Evolutionary conservation across 2,888 invertebrate species (phyloP).

Genomic region (Syrphus vitripennis): DNA sequence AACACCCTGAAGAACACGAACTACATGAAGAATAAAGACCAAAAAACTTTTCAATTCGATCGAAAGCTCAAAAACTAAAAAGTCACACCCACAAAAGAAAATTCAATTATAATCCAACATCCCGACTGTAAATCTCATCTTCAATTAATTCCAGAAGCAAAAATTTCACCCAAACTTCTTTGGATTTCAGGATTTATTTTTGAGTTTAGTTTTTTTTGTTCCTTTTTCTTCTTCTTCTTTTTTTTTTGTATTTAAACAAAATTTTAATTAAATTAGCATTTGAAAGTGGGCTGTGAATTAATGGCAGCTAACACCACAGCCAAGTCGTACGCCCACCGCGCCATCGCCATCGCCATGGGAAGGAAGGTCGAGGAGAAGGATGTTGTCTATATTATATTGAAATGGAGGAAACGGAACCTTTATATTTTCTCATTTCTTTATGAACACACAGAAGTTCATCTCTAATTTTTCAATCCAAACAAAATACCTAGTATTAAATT

Average conservation of each 20-base stretch:
- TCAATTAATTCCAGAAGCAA: conserved; percentile 64
- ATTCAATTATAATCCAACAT: conserved; percentile 69
- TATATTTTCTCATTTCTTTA: background rate
- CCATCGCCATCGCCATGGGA: background rate
- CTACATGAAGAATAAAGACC: background rate
- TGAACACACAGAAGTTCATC: conserved; percentile 7
- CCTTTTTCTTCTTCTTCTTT: too few relatives aligned
- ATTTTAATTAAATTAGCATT: conserved; percentile 70
- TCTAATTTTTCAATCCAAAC: conserved; percentile 36
- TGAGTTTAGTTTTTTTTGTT: background rate
- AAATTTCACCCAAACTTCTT: conserved; percentile 35
- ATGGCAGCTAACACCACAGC: conserved; percentile 27
- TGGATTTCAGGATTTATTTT: conserved; percentile 38
- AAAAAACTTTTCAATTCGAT: conserved; percentile 31
- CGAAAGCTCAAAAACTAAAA: conserved; percentile 51
- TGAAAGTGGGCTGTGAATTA: conserved; percentile 55
- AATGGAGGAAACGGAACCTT: background rate
- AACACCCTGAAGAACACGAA: background rate
- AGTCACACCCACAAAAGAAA: conserved; percentile 65
- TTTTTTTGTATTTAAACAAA: conserved; percentile 27
- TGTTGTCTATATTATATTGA: too few relatives aligned
- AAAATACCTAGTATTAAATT: background rate
- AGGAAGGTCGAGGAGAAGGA: background rate
- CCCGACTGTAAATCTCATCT: conserved; percentile 68
- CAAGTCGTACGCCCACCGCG: background rate